Conservation (phyloP, 2,888 invertebrate genomes). For the Hybos culiciformis region DNA sequence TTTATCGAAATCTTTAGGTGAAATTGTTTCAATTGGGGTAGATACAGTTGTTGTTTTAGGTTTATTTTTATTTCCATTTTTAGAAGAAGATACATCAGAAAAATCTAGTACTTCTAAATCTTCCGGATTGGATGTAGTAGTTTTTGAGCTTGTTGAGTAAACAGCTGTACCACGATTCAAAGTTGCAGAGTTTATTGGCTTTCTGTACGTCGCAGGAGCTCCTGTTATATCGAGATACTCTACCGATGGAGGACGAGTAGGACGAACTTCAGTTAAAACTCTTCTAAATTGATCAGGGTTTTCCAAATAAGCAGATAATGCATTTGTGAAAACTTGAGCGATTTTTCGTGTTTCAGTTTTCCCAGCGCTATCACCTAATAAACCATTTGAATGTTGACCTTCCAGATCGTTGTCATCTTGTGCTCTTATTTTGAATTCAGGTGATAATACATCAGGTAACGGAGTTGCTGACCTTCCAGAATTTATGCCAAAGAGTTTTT, state of each 20-base stretch:
- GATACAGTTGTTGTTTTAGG: conserved; percentile 4
- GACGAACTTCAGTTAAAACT: conserved; percentile 60
- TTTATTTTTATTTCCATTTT: conserved; percentile 32
- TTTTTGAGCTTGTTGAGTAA: conserved; percentile 21
- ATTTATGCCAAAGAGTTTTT: conserved; percentile 27
- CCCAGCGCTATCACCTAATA: conserved; percentile 39
- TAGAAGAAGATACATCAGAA: conserved; percentile 50
- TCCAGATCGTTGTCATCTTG: conserved; percentile 38
- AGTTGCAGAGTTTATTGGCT: conserved; percentile 18
- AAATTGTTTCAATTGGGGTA: conserved; percentile 21
- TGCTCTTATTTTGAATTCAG: conserved; percentile 9
- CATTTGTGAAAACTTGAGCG: conserved; percentile 73
- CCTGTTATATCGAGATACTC: conserved; percentile 32
- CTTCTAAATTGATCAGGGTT: conserved; percentile 70
- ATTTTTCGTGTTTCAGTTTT: conserved; percentile 58
- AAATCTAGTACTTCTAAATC: conserved; percentile 66
- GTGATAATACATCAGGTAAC: conserved; percentile 35
- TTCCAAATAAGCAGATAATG: conserved; percentile 66
- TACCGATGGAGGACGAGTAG: conserved; percentile 54
- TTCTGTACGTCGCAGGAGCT: conserved; percentile 20
- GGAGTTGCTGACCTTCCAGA: conserved; percentile 23
- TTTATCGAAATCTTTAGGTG: conserved; percentile 1
- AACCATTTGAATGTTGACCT: conserved; percentile 49
- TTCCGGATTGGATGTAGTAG: conserved; percentile 43
- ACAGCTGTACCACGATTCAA: conserved; percentile 15